phyloP scores from a whole-genome alignment of 2,797 vertebrate genomes.

The Hylomyscus alleni region DNA sequence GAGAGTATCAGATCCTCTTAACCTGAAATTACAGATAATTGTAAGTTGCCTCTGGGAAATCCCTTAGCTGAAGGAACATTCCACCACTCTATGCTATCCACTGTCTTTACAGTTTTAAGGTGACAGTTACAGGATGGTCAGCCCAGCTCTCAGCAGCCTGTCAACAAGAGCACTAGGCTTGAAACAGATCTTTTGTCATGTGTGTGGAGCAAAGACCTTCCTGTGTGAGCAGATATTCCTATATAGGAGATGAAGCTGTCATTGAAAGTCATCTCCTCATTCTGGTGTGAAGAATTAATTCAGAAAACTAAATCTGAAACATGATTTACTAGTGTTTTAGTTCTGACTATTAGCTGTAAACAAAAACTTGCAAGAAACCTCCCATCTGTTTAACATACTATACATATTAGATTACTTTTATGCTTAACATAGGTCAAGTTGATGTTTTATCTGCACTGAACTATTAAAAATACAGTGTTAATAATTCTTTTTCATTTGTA shows the following conservation, averaged over 20 bases:
- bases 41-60: background rate
- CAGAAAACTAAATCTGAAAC: background rate
- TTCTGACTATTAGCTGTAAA: background rate
- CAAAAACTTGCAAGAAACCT: background rate
- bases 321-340: background rate
- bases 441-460: background rate
- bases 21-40: background rate
- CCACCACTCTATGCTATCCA: background rate
- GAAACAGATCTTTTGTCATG: rapidly evolving
- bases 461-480: background rate
- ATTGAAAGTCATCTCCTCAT: background rate
- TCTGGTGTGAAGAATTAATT: background rate
- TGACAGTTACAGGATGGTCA: background rate
- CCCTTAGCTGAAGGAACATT: background rate
- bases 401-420: background rate
- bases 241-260: too few species aligned
- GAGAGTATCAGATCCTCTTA: background rate
- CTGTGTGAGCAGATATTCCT: background rate
- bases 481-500: background rate
- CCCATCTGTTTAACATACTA: background rate
- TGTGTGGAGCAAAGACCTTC: too few species aligned
- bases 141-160: background rate
- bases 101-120: background rate
- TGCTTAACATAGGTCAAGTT: background rate
- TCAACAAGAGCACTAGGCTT: background rate